phyloP scores from a whole-genome alignment of 2,797 vertebrate genomes.

The Delichon dasypus region DNA sequence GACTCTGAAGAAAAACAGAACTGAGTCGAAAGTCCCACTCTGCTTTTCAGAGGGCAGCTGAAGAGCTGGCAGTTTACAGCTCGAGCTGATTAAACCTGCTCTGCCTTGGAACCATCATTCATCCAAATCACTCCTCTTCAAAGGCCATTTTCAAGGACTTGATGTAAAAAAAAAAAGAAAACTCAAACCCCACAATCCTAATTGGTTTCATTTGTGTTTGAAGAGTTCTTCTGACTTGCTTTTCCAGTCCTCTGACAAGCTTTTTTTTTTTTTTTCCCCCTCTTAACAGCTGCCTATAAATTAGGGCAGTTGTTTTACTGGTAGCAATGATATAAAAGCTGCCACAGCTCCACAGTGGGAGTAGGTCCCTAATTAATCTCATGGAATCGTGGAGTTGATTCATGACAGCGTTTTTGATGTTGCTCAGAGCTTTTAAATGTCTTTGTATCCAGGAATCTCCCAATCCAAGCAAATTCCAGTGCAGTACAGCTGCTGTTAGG shows the following conservation, averaged over 20 bases:
- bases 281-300: conserved; percentile 59
- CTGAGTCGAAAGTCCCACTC: neutral
- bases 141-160: conserved; percentile 2
- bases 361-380: conserved; percentile 8
- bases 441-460: neutral
- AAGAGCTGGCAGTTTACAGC: conserved; percentile 5
- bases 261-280: neutral
- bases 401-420: neutral
- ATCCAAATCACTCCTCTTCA: conserved; percentile 36
- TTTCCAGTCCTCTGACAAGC: conserved; percentile 34
- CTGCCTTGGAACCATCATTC: neutral
- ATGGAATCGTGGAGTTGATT: neutral
- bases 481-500: neutral
- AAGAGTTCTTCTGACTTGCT: conserved; percentile 40
- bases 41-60: neutral
- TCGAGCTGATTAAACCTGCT: conserved; percentile 15
- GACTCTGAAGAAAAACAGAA: neutral
- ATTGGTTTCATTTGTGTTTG: conserved; percentile 52
- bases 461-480: neutral
- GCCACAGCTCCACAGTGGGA: conserved; percentile 3
- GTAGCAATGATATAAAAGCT: conserved; percentile 5
- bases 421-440: neutral
- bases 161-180: neutral
- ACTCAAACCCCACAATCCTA: neutral
- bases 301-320: conserved; percentile 30